Base-by-base conservation (phyloP, 2,888 invertebrate genomes). In the Drosophila cognata region DNA sequence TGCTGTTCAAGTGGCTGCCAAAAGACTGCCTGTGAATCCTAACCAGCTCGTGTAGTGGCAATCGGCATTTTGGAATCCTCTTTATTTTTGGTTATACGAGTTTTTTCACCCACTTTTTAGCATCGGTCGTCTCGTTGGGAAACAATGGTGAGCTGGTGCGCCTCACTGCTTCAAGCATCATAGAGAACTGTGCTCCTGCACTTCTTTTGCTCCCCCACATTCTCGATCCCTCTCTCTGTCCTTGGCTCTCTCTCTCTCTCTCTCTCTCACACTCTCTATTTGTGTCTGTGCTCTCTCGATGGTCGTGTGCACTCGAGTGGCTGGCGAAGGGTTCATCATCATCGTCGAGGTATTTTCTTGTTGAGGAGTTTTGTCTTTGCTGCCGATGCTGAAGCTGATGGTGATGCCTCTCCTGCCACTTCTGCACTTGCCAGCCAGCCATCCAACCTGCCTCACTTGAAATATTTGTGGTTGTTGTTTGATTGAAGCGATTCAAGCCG, bases 381-480 rank as follows among this genome's bases (percentile, higher is more conserved):
- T n/a, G 28, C 56, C 43, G 55, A 55, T 56, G 38, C 46, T 38
- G 13, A 35, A 48, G 21, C 53, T 51, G 21, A 50, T 63, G 36
- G 53, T 57, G 13, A 35, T 62, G 35, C 52, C 50, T 16, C 55
- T 52, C 13, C 60, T 66, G 48, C 51, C 46, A 35, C 46, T 52
- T 43, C 73, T 75, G 79, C 88, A 84, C 82, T 82, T 84, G 79
- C 85, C 82, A 83, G 77, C 66, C 81, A 81, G 66, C 55, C 82
- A 79, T 65, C 81, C 84, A 84, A 59, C 88, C 86, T 75, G 78
- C 77, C 87, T 69, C 87, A 86, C 85, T 85, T 85, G 90, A 85
- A 90, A 90, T 88, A 88, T 85, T 81, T 85, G 85, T 88, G 85
- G 85, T 90, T 90, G 85, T 86, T 85, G 87, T 88, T 85, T 90